Base-by-base conservation (phyloP, 2,113 vertebrate genomes). In the Pelobates fuscus region DNA sequence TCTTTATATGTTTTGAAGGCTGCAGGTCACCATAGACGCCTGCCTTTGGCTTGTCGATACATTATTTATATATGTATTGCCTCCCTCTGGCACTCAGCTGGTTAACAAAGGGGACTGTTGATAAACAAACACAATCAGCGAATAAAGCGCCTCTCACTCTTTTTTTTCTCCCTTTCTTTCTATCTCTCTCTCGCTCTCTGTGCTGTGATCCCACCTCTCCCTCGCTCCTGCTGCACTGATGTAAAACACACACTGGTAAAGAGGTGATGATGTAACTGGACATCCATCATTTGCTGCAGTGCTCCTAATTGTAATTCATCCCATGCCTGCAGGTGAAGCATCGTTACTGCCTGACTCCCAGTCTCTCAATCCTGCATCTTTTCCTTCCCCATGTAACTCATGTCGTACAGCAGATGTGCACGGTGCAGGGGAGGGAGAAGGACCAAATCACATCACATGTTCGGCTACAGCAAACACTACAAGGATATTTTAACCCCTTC, bases 281-380 rank as follows among this genome's bases (percentile, higher is more conserved):
- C 32, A 43, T 24, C 65, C 73, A 23, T 77, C 57, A 54, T 77
- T 77, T 77, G 73, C 73, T 77, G 73, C 73, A 77, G 73, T 68
- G 64, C 43, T n/a, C 8, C 29, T 67, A 64, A 77, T 77, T 77
- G 73, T 59, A 67, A 77, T 77, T 68, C 73, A 61, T 55, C 73
- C 68, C 73, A 77, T 77, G 73, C 57, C 73, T 77, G 21, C 73
- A 77, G 73, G 73, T 77, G 41, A 23, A 68, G 73, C 54, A 32
- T 37, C 29, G 44, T 77, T 68, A 58, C 25, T 60, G 64, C 27
- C 65, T 68, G 21, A 57, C 55, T 37, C 63, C 60, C n/a, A 32
- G 26, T 37, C 52, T 41, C 43, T 23, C 21, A 32, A 46, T 27
- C 30, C 54, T 67, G 64, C 64, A 49, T 44, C 26, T 10, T 24